phyloP scores from a whole-genome alignment of 1,140 invertebrate species.

The Drosophila lowei region DNA sequence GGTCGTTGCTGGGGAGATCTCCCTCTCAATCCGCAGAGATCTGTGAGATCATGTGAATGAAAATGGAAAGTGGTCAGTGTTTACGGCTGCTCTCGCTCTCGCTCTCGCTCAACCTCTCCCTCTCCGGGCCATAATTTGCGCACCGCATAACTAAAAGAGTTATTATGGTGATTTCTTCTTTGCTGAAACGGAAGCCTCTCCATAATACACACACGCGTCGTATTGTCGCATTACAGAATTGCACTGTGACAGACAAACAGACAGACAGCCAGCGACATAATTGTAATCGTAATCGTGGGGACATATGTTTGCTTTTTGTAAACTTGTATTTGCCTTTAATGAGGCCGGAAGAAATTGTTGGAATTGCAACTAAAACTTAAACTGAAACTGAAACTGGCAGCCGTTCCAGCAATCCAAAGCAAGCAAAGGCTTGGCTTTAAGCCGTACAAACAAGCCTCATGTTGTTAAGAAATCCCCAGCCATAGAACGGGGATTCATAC shows the following conservation, averaged over 20 bases:
- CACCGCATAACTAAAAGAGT: slow-evolving; percentile 54
- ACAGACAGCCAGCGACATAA: slow-evolving; percentile 3
- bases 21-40: slow-evolving; percentile 2
- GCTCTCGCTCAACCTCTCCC: too few relatives aligned
- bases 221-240: slow-evolving; percentile 57
- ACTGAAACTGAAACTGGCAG: slow-evolving; percentile 32
- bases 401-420: not conserved
- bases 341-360: slow-evolving; percentile 68
- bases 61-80: slow-evolving; percentile 68
- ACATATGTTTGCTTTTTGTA: slow-evolving; percentile 2
- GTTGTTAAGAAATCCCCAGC: not conserved
- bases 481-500: not conserved
- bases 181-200: slow-evolving; percentile 45
- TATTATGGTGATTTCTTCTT: slow-evolving; percentile 48
- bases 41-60: slow-evolving; percentile 54
- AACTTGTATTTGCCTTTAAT: slow-evolving; percentile 46
- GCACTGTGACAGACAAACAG: slow-evolving; percentile 28
- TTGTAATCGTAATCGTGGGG: slow-evolving; percentile 2
- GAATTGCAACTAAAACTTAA: not conserved
- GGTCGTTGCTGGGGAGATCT: slow-evolving; percentile 6
- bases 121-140: slow-evolving; percentile 32
- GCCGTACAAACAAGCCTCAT: not conserved
- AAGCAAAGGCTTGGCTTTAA: slow-evolving; percentile 7
- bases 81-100: not conserved
- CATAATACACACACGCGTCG: slow-evolving; percentile 1